Conservation (phyloP, 2,113 vertebrate genomes). For the Pterocles gutturalis region DNA sequence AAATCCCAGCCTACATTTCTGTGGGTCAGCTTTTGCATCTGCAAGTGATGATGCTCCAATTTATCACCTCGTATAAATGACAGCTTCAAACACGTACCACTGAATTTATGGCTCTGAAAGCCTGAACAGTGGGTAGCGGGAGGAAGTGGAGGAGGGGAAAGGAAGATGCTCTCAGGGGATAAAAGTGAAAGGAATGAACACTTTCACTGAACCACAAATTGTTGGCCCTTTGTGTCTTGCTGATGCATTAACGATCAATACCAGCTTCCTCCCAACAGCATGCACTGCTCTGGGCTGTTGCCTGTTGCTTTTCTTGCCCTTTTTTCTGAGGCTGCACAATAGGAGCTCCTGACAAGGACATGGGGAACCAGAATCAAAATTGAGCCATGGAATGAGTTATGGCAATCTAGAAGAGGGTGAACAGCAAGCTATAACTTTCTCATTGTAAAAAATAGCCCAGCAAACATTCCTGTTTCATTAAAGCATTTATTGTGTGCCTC, state of each 20-base stretch:
- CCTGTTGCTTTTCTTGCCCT: background rate
- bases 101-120: background rate
- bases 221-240: background rate
- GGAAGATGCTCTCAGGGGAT: background rate
- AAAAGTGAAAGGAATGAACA: background rate
- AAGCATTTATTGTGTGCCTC: background rate
- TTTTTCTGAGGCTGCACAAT: background rate
- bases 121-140: background rate
- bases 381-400: background rate
- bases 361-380: background rate
- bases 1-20: background rate
- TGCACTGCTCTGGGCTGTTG: background rate
- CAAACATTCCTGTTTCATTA: background rate
- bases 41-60: background rate
- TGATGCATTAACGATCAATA: background rate
- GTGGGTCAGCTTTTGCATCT: background rate
- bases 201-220: background rate
- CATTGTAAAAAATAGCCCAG: background rate
- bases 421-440: background rate
- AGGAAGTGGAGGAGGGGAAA: background rate
- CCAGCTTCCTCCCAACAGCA: rapidly evolving
- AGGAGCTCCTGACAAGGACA: background rate
- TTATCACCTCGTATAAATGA: background rate
- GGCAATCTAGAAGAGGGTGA: background rate
- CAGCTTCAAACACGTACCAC: background rate